Evolutionary conservation across 2,888 invertebrate genomes (phyloP).

Genomic region (Protula sp.): DNA sequence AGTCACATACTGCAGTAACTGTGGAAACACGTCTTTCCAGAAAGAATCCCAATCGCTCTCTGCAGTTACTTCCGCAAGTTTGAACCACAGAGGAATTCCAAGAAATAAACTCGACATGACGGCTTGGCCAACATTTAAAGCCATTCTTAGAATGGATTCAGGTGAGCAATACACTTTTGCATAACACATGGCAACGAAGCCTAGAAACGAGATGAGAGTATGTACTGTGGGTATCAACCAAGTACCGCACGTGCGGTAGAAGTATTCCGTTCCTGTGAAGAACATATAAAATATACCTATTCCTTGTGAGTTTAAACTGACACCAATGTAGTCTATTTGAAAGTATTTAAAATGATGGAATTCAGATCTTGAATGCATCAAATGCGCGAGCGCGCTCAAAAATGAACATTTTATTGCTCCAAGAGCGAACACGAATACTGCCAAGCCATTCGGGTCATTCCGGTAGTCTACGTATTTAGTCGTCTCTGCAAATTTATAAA

Average conservation of each 20-base stretch:
- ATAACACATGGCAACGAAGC: background rate
- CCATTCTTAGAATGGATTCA: background rate
- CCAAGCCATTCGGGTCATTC: background rate
- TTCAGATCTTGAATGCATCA: background rate
- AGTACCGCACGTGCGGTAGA: background rate
- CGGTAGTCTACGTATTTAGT: background rate
- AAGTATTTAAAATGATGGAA: background rate
- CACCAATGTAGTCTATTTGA: background rate
- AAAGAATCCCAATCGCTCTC: background rate
- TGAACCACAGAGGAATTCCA: background rate
- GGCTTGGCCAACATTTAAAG: no score
- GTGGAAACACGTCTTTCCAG: background rate
- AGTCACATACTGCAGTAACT: background rate
- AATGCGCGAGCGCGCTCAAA: background rate
- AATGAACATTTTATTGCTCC: background rate
- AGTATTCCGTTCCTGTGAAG: background rate
- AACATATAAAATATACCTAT: background rate
- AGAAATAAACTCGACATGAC: background rate
- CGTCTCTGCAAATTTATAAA: background rate
- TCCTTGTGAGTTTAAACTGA: background rate
- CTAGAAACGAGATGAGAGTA: background rate
- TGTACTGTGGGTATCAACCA: no score
- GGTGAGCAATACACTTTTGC: background rate
- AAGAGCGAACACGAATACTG: background rate
- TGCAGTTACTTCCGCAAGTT: background rate